A percentile compares a stretch with the other conserved stretches of the same genome.
These are phyloP conservation scores for Pharmacophagus antenor DNA, from an alignment of 2,888 invertebrate genomes.

Conservation along the genomic window DNA sequence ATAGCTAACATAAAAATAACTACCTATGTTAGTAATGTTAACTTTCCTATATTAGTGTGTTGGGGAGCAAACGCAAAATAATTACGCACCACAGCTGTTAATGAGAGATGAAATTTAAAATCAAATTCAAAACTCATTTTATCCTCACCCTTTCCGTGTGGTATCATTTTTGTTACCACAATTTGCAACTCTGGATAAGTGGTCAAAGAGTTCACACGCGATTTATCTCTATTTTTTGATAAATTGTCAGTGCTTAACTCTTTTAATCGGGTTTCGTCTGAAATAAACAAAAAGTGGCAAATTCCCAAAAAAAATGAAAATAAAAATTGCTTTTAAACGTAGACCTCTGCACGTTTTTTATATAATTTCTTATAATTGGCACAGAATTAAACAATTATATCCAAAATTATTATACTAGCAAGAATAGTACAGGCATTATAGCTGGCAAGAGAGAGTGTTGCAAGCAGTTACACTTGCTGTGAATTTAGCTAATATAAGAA, in stretches of 20 bases:
- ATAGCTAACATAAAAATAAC: neutral
- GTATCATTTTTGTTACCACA: slow-evolving; percentile 71
- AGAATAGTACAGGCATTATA: too few species aligned
- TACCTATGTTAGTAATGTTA: neutral
- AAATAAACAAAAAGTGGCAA: slow-evolving; percentile 48
- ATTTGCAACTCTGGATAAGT: slow-evolving; percentile 72
- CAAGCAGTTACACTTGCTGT: too few species aligned
- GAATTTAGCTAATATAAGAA: too few species aligned
- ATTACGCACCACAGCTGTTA: slow-evolving; percentile 18
- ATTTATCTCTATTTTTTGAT: slow-evolving; percentile 43
- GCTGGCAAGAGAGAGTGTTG: too few species aligned
- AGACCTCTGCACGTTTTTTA: neutral
- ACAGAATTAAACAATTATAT: too few species aligned
- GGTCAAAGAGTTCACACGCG: slow-evolving; percentile 44
- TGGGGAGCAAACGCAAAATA: slow-evolving; percentile 5
- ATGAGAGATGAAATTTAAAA: slow-evolving; percentile 12
- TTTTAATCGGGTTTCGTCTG: slow-evolving; percentile 55
- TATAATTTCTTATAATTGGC: too few species aligned
- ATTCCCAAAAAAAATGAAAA: slow-evolving; percentile 8
- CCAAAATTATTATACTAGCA: too few species aligned
- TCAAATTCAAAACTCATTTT: slow-evolving; percentile 12
- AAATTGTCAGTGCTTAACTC: slow-evolving; percentile 50
- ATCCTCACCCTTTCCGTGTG: slow-evolving; percentile 65
- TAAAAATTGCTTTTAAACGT: neutral
- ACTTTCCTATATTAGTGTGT: neutral